Conservation (phyloP, 2,113 vertebrate species). For the Actinemys pallida region DNA sequence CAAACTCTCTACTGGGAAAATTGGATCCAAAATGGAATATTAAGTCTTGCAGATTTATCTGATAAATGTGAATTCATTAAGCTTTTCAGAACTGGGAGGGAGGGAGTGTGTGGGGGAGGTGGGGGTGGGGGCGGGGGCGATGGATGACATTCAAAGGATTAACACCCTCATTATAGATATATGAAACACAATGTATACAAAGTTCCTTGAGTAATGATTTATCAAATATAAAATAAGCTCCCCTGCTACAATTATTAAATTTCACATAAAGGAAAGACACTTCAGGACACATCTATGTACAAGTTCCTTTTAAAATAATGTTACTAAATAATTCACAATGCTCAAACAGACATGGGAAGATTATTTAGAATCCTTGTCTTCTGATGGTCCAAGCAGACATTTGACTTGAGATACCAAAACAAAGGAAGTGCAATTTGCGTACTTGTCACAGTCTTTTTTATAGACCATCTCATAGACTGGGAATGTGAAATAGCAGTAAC, state of each 20-base stretch:
- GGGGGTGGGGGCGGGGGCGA: no score
- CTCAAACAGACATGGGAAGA: neutral
- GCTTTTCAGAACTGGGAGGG: neutral
- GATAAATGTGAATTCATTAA: constrained; percentile 2
- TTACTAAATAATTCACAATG: neutral
- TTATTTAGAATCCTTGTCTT: neutral
- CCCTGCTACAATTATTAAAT: neutral
- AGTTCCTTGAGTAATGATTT: neutral
- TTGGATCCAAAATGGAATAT: constrained; percentile 6
- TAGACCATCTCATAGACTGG: neutral
- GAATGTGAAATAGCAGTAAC: neutral
- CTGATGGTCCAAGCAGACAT: neutral
- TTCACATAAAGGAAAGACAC: neutral
- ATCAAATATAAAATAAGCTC: neutral
- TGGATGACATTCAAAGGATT: neutral
- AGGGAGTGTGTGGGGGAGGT: no score
- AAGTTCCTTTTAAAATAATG: neutral
- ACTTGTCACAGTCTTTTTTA: neutral
- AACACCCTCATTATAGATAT: neutral
- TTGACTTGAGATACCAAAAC: neutral
- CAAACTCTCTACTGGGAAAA: constrained; percentile 6
- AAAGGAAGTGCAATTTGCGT: neutral
- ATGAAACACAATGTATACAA: neutral
- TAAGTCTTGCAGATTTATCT: neutral
- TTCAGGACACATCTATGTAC: accelerated